phyloP scores from a whole-genome alignment of 2,888 invertebrate genomes.

The Oligia fasciuncula region DNA sequence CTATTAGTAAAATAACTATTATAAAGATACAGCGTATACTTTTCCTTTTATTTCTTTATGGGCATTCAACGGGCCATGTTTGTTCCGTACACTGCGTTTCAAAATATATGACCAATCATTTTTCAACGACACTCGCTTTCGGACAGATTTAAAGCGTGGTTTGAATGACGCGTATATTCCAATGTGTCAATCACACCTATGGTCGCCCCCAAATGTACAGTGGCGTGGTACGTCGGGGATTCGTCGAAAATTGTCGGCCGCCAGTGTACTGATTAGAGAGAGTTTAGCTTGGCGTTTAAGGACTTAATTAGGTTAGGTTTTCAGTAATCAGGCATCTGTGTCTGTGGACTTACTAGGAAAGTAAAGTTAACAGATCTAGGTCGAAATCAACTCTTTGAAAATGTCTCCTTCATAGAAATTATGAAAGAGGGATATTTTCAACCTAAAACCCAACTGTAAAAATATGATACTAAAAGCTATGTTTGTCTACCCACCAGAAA shows the following conservation, averaged over 20 bases:
- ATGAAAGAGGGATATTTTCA: conserved; percentile 2
- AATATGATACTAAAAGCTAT: neutral
- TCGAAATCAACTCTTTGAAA: neutral
- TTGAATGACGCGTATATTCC: conserved; percentile 79
- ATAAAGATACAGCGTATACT: conserved; percentile 51
- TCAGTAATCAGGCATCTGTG: neutral
- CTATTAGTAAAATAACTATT: conserved; percentile 62
- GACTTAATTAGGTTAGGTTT: conserved; percentile 28
- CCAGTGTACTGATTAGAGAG: conserved; percentile 43
- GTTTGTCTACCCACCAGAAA: neutral
- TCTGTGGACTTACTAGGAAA: neutral
- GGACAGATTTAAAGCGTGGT: conserved; percentile 78
- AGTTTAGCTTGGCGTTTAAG: conserved; percentile 29
- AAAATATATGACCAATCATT: conserved; percentile 78
- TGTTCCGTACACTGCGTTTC: conserved; percentile 50
- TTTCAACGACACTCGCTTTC: conserved; percentile 80
- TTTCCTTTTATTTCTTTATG: conserved; percentile 59
- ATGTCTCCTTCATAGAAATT: neutral
- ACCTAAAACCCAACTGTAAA: too few relatives aligned
- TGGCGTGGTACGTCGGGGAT: conserved; percentile 65
- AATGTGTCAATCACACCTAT: conserved; percentile 82
- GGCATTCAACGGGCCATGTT: conserved; percentile 44
- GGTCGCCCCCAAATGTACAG: conserved; percentile 77
- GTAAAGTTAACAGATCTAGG: too few relatives aligned
- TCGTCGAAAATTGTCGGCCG: conserved; percentile 45